Evolutionary conservation across 2,797 vertebrate genomes (phyloP), one percentile per base, ranked within the genome.

Genomic region (Neosalanx taihuensis): DNA sequence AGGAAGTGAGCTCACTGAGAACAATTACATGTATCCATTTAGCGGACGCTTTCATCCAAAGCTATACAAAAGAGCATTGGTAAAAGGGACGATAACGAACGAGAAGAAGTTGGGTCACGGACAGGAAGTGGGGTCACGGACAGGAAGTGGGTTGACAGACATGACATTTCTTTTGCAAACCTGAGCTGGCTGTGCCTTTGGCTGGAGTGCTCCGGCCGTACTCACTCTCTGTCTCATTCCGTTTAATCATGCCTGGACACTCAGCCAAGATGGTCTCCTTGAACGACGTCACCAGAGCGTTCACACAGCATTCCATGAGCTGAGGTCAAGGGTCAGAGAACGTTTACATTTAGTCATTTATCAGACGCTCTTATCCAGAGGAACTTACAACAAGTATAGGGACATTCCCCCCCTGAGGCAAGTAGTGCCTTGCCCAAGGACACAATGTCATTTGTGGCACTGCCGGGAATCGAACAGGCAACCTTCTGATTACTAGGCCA

Each of bases 221-320:
- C 97, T 96, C 93, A 98, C 97, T 99, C 91, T 99, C 97, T 75
- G 97, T 99, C 93, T 98, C 97, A 83, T 99, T 99, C 84, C 96
- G 92, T 89, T 98, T 99, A 92, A 99, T 99, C 97, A 99, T 99
- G 91, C 96, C 97, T 69, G 97, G 97, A 89, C 97, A 99, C 88
- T 99, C 97, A 13, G 96, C 96, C 90, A 99, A 91, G 91, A 99
- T 98, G 68, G 97, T 99, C 88, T 99, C 97, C 90, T 99, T 99
- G 89, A 99, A 99, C 1, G 96, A 97, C 0, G 97, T 99, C 83
- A 99, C 97, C 82, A 99, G 91, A 3, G 96, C 97, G 81, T 98
- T 99, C 81, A 99, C 97, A 76, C 97, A 99, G 84, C 97, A 99
- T 86, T 99, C 97, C 97, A 99, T 99, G 62, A 99, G 90, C 97